Percentiles rank a stretch among this genome's conserved stretches.
phyloP scores from a whole-genome alignment of 2,888 invertebrate genomes.

The Choristoneura rosaceana region DNA sequence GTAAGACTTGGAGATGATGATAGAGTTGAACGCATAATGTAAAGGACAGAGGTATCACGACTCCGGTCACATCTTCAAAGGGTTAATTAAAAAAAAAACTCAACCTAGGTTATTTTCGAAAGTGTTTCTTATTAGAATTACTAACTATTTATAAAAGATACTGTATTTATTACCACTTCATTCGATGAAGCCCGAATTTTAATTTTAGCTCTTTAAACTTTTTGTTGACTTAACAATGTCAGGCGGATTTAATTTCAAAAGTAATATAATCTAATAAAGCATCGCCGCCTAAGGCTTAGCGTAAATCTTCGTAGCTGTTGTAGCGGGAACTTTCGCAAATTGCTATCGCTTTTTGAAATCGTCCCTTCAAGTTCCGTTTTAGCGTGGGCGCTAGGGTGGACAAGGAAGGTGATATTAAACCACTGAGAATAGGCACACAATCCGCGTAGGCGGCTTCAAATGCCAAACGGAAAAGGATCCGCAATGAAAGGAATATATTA shows the following conservation, averaged over 20 bases:
- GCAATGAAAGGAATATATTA: slow-evolving; percentile 1
- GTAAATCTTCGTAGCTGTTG: slow-evolving; percentile 36
- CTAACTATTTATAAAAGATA: too few species aligned
- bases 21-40: too few species aligned
- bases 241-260: slow-evolving; percentile 31
- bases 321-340: slow-evolving; percentile 61
- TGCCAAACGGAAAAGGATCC: neutral
- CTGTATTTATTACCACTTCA: too few species aligned
- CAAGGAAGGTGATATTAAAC: slow-evolving; percentile 3
- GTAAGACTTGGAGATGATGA: too few species aligned
- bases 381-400: slow-evolving; percentile 20
- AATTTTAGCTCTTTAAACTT: slow-evolving; percentile 23
- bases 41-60: too few species aligned
- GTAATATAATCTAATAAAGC: slow-evolving; percentile 40
- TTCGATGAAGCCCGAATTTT: neutral
- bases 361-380: slow-evolving; percentile 48
- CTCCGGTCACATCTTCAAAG: too few species aligned
- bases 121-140: too few species aligned
- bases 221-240: slow-evolving; percentile 22
- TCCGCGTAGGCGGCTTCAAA: slow-evolving; percentile 6
- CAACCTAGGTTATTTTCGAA: too few species aligned
- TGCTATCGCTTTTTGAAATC: slow-evolving; percentile 71
- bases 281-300: slow-evolving; percentile 34
- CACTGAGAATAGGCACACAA: neutral
- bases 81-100: too few species aligned